These are phyloP conservation scores for Acanthisitta chloris DNA, from an alignment of 2,113 vertebrate species.

Conservation along the genomic window DNA sequence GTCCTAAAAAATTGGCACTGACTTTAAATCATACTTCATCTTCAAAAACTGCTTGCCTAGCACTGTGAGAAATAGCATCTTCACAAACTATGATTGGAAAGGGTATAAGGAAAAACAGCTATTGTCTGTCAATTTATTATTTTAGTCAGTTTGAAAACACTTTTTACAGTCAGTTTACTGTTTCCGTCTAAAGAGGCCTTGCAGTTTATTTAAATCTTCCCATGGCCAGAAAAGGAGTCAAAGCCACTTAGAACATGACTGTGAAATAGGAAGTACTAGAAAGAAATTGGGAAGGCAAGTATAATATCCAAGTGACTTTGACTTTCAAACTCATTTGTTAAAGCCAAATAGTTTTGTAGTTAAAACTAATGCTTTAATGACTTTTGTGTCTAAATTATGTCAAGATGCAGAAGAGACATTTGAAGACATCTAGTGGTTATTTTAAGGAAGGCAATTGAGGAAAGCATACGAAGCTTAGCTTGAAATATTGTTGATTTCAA, in stretches of 20 bases:
- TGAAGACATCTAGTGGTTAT: constrained; percentile 24
- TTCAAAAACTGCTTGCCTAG: background rate
- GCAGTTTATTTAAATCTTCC: background rate
- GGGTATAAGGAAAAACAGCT: background rate
- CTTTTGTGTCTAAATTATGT: background rate
- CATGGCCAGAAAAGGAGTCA: background rate
- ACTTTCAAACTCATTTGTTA: background rate
- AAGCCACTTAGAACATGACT: background rate
- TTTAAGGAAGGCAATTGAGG: background rate
- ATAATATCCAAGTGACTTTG: background rate
- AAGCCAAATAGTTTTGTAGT: background rate
- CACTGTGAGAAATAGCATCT: background rate
- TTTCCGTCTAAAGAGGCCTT: background rate
- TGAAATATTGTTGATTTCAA: background rate
- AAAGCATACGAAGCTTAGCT: background rate
- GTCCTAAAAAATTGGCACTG: background rate
- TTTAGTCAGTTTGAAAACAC: background rate
- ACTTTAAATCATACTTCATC: background rate
- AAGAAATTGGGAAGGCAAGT: background rate
- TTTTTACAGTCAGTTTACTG: background rate
- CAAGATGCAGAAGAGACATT: background rate
- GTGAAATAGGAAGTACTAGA: background rate
- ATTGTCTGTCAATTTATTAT: background rate
- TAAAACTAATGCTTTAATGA: background rate
- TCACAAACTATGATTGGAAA: background rate